These are phyloP conservation scores for Marcusenius ussheri DNA, from an alignment of 2,113 vertebrate species.

Conservation along the genomic window DNA sequence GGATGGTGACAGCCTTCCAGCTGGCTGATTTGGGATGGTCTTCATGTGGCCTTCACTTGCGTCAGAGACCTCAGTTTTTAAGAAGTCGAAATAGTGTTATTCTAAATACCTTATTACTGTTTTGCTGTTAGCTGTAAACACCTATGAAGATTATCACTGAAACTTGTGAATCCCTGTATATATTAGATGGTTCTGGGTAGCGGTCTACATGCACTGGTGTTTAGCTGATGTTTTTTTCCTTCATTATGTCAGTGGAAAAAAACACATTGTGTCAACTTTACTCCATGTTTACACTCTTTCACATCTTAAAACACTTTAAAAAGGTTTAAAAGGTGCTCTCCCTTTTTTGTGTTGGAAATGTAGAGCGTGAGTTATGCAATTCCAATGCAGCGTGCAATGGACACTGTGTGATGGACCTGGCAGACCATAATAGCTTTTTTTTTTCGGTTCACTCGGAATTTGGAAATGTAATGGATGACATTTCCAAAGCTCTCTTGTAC, in stretches of 20 bases:
- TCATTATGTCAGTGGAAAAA: not conserved
- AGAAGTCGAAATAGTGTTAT: not conserved
- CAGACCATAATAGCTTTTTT: not conserved
- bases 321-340: not conserved
- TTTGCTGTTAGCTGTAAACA: not conserved
- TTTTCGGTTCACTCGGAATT: not conserved
- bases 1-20: not conserved
- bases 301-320: not conserved
- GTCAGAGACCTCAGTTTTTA: not conserved
- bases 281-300: not conserved
- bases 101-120: not conserved
- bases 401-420: not conserved
- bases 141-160: not conserved
- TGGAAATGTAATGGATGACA: not conserved
- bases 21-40: not conserved
- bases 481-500: not conserved
- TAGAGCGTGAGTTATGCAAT: not conserved
- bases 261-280: not conserved
- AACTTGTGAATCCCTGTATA: not conserved
- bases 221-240: not conserved
- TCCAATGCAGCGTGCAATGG: not conserved
- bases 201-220: not conserved
- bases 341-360: not conserved
- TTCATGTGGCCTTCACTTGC: not conserved
- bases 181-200: not conserved